phyloP scores from a whole-genome alignment of 2,888 invertebrate genomes.

The Clivina fossor region DNA sequence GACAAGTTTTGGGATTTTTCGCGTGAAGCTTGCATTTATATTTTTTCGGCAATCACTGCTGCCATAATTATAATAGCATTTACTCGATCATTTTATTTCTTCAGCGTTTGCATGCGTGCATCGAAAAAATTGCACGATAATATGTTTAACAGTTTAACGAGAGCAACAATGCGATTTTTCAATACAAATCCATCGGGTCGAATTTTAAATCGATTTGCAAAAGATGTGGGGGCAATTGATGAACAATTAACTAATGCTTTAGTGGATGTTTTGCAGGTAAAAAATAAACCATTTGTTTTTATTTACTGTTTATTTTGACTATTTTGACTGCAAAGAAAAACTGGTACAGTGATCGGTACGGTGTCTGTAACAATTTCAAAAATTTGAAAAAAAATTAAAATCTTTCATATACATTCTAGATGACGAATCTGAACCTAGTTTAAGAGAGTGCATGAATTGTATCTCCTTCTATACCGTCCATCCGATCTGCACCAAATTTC shows the following conservation, averaged over 20 bases:
- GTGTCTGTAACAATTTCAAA: too few relatives aligned
- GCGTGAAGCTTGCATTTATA: constrained; percentile 48
- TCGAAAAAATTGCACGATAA: constrained; percentile 58
- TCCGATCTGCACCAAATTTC: too few relatives aligned
- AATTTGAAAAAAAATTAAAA: too few relatives aligned
- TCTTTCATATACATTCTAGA: too few relatives aligned
- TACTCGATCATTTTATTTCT: constrained; percentile 54
- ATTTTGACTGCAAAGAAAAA: too few relatives aligned
- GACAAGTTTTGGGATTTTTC: constrained; percentile 39
- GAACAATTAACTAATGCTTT: constrained; percentile 54
- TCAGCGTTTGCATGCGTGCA: constrained; percentile 55
- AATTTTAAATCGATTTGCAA: constrained; percentile 68
- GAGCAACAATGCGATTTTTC: constrained; percentile 66
- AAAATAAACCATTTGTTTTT: too few relatives aligned
- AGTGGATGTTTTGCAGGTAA: constrained; percentile 51
- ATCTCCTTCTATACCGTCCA: too few relatives aligned
- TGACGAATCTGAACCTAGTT: too few relatives aligned
- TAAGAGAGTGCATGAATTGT: too few relatives aligned
- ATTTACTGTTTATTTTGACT: too few relatives aligned
- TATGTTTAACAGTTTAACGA: constrained; percentile 56
- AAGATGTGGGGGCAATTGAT: constrained; percentile 63
- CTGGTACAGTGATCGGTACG: too few relatives aligned
- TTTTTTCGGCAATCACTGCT: constrained; percentile 49
- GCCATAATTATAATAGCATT: constrained; percentile 49
- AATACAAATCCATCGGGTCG: constrained; percentile 63